Percentiles rank a stretch among this genome's conserved stretches.
Conservation (phyloP, 2,888 invertebrate species). For the Macrophya alboannulata region DNA sequence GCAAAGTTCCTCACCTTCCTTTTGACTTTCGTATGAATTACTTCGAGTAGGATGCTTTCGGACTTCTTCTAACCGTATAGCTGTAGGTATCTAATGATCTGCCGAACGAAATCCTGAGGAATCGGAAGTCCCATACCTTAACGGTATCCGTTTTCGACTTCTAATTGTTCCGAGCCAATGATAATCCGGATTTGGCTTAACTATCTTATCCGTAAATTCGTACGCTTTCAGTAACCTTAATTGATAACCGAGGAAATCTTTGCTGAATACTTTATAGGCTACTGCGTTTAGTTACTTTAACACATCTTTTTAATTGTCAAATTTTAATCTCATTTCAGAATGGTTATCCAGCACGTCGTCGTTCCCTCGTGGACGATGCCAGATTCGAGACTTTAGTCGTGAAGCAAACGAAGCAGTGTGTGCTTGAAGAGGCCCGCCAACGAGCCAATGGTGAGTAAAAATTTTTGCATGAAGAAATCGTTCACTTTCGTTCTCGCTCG, state of each 20-base stretch:
- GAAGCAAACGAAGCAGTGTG: constrained; percentile 96
- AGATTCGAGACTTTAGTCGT: constrained; percentile 98
- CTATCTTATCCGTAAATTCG: not conserved
- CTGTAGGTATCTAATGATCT: constrained; percentile 10
- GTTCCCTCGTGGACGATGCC: constrained; percentile 98
- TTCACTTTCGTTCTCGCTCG: constrained; percentile 8
- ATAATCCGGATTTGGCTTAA: not conserved
- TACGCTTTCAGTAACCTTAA: not conserved
- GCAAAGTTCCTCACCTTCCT: constrained; percentile 7
- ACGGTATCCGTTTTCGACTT: not conserved
- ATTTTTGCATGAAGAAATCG: constrained; percentile 40
- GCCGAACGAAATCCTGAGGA: not conserved
- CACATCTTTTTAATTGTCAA: not conserved
- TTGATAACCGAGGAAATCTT: not conserved
- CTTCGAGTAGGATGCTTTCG: not conserved
- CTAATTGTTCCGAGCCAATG: constrained; percentile 32
- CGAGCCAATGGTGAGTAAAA: constrained; percentile 90
- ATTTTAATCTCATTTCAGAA: constrained; percentile 86
- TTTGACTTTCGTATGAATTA: not conserved
- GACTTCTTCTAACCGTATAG: not conserved
- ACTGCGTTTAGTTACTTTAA: not conserved
- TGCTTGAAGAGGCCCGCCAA: constrained; percentile 94
- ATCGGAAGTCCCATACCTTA: not conserved
- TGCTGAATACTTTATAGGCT: not conserved
- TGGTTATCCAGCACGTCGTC: constrained; percentile 96